Percentiles rank a stretch among this genome's conserved stretches.
These are phyloP conservation scores for Drosophila koepferae DNA, from an alignment of 2,888 invertebrate genomes.

Conservation along the genomic window DNA sequence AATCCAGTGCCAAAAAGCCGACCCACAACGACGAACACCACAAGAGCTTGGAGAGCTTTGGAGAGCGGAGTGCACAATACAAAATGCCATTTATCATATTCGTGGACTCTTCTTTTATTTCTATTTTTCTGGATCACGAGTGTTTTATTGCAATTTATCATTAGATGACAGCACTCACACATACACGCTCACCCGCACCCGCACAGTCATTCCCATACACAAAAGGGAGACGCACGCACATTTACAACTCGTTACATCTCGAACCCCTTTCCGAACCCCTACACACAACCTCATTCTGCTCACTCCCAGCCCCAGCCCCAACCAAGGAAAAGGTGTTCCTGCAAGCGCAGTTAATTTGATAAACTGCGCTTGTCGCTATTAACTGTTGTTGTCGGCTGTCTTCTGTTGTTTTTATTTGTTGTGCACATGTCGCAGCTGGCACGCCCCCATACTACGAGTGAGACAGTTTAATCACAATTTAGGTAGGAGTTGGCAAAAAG, in stretches of 20 bases:
- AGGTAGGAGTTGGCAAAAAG: constrained; percentile 12
- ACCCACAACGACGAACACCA: constrained; percentile 17
- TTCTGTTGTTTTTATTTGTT: constrained; percentile 43
- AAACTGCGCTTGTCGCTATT: constrained; percentile 74
- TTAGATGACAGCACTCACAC: constrained; percentile 61
- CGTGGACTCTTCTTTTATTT: constrained; percentile 50
- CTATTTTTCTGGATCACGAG: constrained; percentile 75
- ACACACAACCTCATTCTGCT: not conserved
- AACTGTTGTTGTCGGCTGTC: constrained; percentile 65
- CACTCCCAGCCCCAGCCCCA: constrained; percentile 13
- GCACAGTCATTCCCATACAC: constrained; percentile 1
- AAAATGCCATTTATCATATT: constrained; percentile 83
- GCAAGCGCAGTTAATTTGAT: constrained; percentile 69
- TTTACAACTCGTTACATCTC: constrained; percentile 60
- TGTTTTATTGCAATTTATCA: constrained; percentile 84
- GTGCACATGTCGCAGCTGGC: constrained; percentile 52
- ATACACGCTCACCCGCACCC: constrained; percentile 7
- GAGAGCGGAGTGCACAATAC: constrained; percentile 41
- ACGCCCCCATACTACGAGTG: constrained; percentile 11
- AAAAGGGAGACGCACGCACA: constrained; percentile 47
- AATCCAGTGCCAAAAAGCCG: constrained; percentile 65
- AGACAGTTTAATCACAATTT: constrained; percentile 61
- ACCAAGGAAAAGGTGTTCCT: constrained; percentile 28
- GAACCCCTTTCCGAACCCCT: constrained; percentile 17
- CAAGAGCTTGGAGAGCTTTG: constrained; percentile 9